Percentiles rank a stretch among this genome's conserved stretches.
phyloP scores from a whole-genome alignment of 1,140 invertebrate genomes.

The Papilio polytes region DNA sequence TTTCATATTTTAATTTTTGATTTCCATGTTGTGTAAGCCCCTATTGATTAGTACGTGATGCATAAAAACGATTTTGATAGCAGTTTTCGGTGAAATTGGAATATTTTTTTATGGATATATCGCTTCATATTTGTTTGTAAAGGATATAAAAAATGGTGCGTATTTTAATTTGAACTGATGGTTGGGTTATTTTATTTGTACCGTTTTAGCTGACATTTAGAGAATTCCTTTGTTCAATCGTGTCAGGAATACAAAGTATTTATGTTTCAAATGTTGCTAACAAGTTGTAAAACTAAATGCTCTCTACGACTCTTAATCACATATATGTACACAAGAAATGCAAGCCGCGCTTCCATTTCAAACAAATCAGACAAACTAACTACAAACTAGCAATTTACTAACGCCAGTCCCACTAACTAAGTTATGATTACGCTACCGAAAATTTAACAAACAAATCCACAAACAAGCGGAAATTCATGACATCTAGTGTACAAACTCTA shows the following conservation, averaged over 20 bases:
- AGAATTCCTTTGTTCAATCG: too few species aligned
- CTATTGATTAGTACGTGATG: conserved; percentile 35
- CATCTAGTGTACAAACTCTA: conserved; percentile 30
- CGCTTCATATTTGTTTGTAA: not conserved
- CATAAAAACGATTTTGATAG: not conserved
- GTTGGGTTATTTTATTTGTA: not conserved
- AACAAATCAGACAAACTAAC: conserved; percentile 34
- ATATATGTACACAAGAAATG: conserved; percentile 21
- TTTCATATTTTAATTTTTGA: conserved; percentile 47
- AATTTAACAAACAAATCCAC: conserved; percentile 37
- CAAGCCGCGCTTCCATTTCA: not conserved
- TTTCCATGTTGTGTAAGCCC: conserved; percentile 23
- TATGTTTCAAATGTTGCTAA: not conserved
- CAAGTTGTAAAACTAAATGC: not conserved
- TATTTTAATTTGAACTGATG: not conserved
- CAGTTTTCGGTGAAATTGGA: conserved; percentile 13
- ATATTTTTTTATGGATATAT: not conserved
- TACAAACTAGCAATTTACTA: conserved; percentile 29
- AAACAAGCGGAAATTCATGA: conserved; percentile 33
- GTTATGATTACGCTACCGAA: conserved; percentile 35
- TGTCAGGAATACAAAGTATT: too few species aligned
- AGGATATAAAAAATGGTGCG: not conserved
- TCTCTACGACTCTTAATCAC: not conserved
- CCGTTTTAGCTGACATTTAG: too few species aligned
- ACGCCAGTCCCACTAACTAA: conserved; percentile 31